A percentile compares a stretch with the other conserved stretches of the same genome.
Conservation (phyloP, 2,797 vertebrate species). For the Sebastes minor region DNA sequence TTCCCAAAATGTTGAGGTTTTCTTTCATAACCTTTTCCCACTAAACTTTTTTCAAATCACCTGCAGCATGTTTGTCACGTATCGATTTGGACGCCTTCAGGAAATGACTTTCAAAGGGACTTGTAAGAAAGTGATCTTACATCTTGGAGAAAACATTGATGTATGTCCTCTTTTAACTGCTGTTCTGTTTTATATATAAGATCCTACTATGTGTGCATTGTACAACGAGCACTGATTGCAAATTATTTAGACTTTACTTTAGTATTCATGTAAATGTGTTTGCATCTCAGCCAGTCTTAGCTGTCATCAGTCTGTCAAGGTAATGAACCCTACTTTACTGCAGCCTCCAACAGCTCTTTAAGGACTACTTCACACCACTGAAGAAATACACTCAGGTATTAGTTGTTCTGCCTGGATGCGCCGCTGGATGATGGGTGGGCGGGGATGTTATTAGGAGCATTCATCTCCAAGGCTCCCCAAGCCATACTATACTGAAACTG, state of each 20-base stretch:
- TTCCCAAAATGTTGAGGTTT: background rate
- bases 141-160: background rate
- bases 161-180: background rate
- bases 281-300: constrained; percentile 27
- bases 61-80: background rate
- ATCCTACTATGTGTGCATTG: background rate
- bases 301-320: constrained; percentile 69
- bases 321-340: constrained; percentile 74
- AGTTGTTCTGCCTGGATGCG: constrained; percentile 65
- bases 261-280: background rate
- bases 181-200: background rate
- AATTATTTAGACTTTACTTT: constrained; percentile 21
- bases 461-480: constrained; percentile 73
- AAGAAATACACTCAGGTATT: constrained; percentile 73
- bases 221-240: background rate
- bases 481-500: constrained; percentile 82
- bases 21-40: background rate
- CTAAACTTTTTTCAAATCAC: background rate
- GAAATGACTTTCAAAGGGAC: background rate
- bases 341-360: constrained; percentile 74
- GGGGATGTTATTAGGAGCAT: constrained; percentile 73
- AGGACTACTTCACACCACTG: constrained; percentile 70
- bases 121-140: background rate
- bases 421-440: constrained; percentile 66
- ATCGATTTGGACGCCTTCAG: background rate